Evolutionary conservation across 2,113 vertebrate genomes (phyloP).

Genomic region (Lepidothrix coronata): DNA sequence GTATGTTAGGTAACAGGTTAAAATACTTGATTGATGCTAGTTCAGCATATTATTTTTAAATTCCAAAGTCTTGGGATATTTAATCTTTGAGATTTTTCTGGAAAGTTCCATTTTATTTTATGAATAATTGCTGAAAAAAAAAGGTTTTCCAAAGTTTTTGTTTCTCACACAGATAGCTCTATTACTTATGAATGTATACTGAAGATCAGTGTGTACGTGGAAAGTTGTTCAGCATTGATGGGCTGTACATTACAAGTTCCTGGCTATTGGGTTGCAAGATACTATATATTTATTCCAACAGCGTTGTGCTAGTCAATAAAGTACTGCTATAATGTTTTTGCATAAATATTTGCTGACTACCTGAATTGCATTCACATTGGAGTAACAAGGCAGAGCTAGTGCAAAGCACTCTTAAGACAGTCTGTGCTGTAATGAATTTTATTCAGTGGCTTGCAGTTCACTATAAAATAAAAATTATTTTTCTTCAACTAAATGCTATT

Average conservation of each 20-base stretch:
- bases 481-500: not conserved
- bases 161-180: not conserved
- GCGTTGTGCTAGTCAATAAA: not conserved
- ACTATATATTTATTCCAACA: not conserved
- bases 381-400: not conserved
- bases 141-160: not conserved
- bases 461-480: not conserved
- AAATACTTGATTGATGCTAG: not conserved
- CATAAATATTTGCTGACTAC: not conserved
- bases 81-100: not conserved
- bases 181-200: not conserved
- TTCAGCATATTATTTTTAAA: not conserved
- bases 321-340: not conserved
- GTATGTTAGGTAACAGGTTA: not conserved
- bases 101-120: not conserved
- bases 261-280: not conserved
- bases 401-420: not conserved
- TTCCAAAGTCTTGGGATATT: not conserved
- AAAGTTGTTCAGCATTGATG: not conserved
- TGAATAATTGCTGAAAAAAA: not conserved
- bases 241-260: not conserved
- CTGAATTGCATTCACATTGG: not conserved
- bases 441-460: not conserved
- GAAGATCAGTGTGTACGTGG: not conserved
- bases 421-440: slow-evolving; percentile 4